These are phyloP conservation scores for Oxytorus armatus DNA, from an alignment of 2,888 invertebrate species.

Conservation along the genomic window DNA sequence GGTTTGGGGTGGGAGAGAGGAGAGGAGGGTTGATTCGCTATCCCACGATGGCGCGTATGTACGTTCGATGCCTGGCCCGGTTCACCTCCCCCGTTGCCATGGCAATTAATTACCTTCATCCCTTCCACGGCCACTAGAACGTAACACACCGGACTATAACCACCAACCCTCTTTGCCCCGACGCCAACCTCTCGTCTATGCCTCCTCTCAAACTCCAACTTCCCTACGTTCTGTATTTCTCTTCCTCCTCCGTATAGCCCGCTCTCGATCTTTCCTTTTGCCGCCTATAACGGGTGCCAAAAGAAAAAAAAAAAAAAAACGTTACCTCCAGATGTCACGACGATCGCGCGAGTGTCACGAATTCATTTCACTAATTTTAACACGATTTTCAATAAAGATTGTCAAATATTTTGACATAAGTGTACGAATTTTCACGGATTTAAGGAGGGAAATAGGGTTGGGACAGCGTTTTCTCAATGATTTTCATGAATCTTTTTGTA, in stretches of 20 bases:
- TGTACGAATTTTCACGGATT: too few species aligned
- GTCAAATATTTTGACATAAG: too few species aligned
- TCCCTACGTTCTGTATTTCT: conserved; percentile 50
- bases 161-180: conserved; percentile 6
- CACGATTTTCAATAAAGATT: too few species aligned
- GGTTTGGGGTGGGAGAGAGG: not conserved
- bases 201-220: conserved; percentile 60
- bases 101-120: conserved; percentile 84
- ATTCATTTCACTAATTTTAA: too few species aligned
- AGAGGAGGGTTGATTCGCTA: conserved; percentile 22
- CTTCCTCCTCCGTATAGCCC: conserved; percentile 9
- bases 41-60: conserved; percentile 40
- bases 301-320: not conserved
- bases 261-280: conserved; percentile 25
- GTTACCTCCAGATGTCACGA: too few species aligned
- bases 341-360: too few species aligned
- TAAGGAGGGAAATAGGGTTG: too few species aligned
- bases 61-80: conserved; percentile 78
- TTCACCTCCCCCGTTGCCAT: conserved; percentile 81
- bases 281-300: conserved; percentile 62
- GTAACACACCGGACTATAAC: conserved; percentile 64
- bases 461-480: too few species aligned
- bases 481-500: too few species aligned
- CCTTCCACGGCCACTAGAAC: conserved; percentile 79
- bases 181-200: conserved; percentile 30